Evolutionary conservation across 2,888 invertebrate species (phyloP).

Genomic region (Synergus laeviventris): DNA sequence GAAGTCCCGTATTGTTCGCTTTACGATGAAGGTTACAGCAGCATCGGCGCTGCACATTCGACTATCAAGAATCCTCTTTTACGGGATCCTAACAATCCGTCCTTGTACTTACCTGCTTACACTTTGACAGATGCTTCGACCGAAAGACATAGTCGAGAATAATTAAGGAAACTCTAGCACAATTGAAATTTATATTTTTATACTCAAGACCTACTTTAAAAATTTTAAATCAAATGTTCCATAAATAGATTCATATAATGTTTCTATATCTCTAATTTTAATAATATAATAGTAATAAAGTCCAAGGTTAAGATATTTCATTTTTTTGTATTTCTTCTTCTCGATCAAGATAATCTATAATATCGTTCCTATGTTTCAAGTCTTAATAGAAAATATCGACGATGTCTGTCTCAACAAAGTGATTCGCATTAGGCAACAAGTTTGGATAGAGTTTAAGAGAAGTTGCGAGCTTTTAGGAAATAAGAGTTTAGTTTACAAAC

Average conservation of each 20-base stretch:
- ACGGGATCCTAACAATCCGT: slow-evolving; percentile 63
- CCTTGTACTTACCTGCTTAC: slow-evolving; percentile 68
- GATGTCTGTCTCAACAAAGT: neutral
- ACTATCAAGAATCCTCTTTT: slow-evolving; percentile 70
- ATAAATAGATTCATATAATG: neutral
- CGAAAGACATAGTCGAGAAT: slow-evolving; percentile 69
- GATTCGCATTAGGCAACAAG: slow-evolving; percentile 15
- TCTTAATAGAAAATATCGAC: neutral
- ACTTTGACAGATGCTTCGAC: slow-evolving; percentile 66
- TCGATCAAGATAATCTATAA: neutral
- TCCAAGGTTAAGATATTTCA: neutral
- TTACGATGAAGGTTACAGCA: slow-evolving; percentile 89
- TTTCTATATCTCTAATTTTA: neutral
- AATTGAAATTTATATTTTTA: slow-evolving; percentile 29
- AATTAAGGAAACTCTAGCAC: slow-evolving; percentile 43
- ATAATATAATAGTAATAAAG: neutral
- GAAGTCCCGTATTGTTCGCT: slow-evolving; percentile 93
- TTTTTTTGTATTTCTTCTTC: neutral
- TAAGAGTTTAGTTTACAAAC: slow-evolving; percentile 4
- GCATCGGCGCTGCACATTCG: slow-evolving; percentile 66
- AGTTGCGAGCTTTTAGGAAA: neutral
- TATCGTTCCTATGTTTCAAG: neutral
- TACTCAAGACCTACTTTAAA: neutral
- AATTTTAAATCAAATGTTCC: neutral
- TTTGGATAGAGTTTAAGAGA: slow-evolving; percentile 2